phyloP scores from a whole-genome alignment of 2,888 invertebrate species.

The Allygus modestus region DNA sequence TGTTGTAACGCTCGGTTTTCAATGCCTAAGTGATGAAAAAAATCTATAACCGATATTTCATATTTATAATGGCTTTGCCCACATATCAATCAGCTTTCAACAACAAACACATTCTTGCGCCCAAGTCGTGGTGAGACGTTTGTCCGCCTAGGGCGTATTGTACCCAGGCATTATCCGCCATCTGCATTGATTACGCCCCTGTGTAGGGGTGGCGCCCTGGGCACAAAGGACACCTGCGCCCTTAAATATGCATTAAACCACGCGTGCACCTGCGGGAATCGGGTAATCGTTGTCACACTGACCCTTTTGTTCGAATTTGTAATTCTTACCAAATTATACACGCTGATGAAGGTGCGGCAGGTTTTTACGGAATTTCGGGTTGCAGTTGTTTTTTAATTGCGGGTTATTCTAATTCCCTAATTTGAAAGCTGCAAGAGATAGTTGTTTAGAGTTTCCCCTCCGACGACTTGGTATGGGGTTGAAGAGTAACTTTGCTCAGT shows the following conservation, averaged over 20 bases:
- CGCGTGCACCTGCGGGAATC: constrained; percentile 31
- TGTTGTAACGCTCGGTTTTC: too few species aligned
- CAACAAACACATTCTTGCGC: neutral
- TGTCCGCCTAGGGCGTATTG: neutral
- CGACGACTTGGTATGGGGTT: too few species aligned
- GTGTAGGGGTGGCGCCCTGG: constrained; percentile 46
- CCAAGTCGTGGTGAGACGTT: neutral
- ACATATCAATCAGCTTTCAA: neutral
- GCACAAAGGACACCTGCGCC: constrained; percentile 32
- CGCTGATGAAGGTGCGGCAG: constrained; percentile 22
- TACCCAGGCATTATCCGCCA: constrained; percentile 39
- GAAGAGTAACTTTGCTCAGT: too few species aligned
- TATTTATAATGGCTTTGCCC: neutral
- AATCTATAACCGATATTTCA: neutral
- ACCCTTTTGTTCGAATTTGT: constrained; percentile 54
- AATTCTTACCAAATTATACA: constrained; percentile 38
- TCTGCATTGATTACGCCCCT: constrained; percentile 56
- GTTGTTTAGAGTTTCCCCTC: too few species aligned
- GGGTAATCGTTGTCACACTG: constrained; percentile 45
- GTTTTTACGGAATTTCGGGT: constrained; percentile 5
- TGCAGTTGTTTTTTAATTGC: neutral
- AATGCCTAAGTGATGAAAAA: too few species aligned
- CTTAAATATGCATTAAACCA: constrained; percentile 51
- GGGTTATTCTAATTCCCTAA: neutral
- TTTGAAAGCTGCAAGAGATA: constrained; percentile 10